Evolutionary conservation across 1,140 invertebrate genomes (phyloP), one percentile per base, ranked within the genome.

Genomic region (Drosophila sechellia): DNA sequence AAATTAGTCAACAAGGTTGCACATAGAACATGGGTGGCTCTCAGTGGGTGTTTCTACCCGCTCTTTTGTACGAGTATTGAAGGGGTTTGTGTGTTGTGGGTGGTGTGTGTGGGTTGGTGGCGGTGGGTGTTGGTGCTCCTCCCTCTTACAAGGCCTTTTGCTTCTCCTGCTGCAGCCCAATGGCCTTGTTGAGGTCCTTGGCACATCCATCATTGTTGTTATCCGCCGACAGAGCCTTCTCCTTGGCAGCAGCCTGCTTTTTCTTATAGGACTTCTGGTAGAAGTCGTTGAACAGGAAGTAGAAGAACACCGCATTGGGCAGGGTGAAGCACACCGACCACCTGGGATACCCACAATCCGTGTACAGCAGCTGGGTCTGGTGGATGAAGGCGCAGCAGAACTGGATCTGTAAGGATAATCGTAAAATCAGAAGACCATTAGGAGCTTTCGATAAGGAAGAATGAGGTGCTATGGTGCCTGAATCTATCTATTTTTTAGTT

Each of bases 341-440:
- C 58, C 94, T 93, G 2, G 97, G 97, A 86, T 96, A 98, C 5
- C 95, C 95, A 91, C 97, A 98, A 72, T 98, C 96, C 84, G 96
- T 95, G 93, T 97, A 95, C 1, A 98, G 90, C 37, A 98, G 92
- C 91, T 98, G 97, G 6, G 95, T 94, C 8, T 95, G 96, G 91
- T 98, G 97, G 8, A 96, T 72, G 91, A 96, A 96, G 0, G 95
- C 94, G 54, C 96, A 92, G 83, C 95, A 96, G 92, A 97, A 97
- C 93, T 97, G 96, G 53, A 94, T 93, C 96, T 97, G 92, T 50
- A 94, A 17, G 17, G 10, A 15, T 5, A 52, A n/a, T 2, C 1
- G 12, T 20, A 13, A 10, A 3, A 35, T n/a, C 5, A n/a, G 0
- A 5, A 1, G 3, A 31, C 6, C 31, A 10, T 8, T 10, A 3